phyloP scores from a whole-genome alignment of 2,888 invertebrate genomes.

The Tetragonisca angustula region DNA sequence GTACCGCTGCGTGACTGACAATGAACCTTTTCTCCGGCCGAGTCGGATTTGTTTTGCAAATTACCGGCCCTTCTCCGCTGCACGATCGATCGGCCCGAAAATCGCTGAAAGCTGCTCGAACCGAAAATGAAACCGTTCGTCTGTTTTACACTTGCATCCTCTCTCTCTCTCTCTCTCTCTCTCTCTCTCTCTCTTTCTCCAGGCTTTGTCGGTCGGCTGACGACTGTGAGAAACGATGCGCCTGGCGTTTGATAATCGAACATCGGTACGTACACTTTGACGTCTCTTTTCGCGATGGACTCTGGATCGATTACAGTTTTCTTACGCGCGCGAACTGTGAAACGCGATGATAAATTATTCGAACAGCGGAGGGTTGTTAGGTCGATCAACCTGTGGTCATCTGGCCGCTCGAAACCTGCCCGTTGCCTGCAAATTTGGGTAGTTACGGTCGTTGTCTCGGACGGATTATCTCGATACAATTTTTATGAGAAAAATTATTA shows the following conservation, averaged over 20 bases:
- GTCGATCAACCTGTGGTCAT: neutral
- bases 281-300: neutral
- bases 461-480: neutral
- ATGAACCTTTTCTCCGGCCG: conserved; percentile 55
- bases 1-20: conserved; percentile 62
- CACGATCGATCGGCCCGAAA: conserved; percentile 20
- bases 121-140: conserved; percentile 9
- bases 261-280: neutral
- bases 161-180: neutral
- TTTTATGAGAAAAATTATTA: neutral
- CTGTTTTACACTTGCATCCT: neutral
- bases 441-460: neutral
- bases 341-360: neutral
- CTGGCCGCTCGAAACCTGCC: too few species aligned
- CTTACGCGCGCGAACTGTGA: neutral
- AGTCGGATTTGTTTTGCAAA: conserved; percentile 62
- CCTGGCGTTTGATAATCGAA: neutral
- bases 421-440: neutral
- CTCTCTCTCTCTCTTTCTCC: neutral
- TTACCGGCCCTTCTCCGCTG: conserved; percentile 13
- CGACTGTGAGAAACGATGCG: conserved; percentile 3
- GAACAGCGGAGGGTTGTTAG: neutral
- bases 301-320: neutral
- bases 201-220: neutral
- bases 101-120: neutral